phyloP scores from a whole-genome alignment of 2,113 vertebrate genomes.

The Copsychus sechellarum region DNA sequence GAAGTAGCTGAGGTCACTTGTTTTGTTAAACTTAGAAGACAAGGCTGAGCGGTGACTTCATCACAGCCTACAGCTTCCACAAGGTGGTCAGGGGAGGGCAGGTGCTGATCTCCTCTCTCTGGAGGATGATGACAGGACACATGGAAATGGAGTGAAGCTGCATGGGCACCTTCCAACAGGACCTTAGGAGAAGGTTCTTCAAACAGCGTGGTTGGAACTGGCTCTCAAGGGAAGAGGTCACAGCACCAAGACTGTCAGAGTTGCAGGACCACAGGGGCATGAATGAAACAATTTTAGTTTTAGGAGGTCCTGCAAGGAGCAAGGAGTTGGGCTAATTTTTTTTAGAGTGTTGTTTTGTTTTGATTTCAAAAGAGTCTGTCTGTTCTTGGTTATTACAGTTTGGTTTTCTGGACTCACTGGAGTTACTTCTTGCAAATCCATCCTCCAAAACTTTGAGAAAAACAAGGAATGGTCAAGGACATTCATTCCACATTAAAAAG shows the following conservation, averaged over 20 bases:
- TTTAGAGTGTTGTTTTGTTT: neutral
- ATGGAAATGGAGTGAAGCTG: neutral
- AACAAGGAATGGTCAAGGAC: neutral
- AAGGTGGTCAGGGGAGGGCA: neutral
- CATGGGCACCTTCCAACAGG: accelerated
- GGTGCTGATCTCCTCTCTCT: neutral
- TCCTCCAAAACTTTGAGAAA: neutral
- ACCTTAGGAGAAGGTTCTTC: neutral
- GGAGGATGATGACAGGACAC: neutral
- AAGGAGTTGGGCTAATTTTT: neutral
- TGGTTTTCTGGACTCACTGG: neutral
- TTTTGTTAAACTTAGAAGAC: neutral
- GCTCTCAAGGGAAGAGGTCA: neutral
- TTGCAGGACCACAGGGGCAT: neutral
- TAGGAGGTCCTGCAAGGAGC: neutral
- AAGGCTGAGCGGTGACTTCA: neutral
- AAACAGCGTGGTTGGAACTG: neutral
- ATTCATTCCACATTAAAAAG: neutral
- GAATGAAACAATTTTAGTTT: neutral
- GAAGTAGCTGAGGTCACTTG: neutral
- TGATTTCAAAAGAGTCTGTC: neutral
- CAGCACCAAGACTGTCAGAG: neutral
- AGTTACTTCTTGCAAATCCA: neutral
- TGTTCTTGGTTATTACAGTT: neutral
- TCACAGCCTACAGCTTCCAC: neutral